A percentile compares a stretch with the other conserved stretches of the same genome.
Conservation (phyloP, 2,113 vertebrate species). For the Bungarus multicinctus region DNA sequence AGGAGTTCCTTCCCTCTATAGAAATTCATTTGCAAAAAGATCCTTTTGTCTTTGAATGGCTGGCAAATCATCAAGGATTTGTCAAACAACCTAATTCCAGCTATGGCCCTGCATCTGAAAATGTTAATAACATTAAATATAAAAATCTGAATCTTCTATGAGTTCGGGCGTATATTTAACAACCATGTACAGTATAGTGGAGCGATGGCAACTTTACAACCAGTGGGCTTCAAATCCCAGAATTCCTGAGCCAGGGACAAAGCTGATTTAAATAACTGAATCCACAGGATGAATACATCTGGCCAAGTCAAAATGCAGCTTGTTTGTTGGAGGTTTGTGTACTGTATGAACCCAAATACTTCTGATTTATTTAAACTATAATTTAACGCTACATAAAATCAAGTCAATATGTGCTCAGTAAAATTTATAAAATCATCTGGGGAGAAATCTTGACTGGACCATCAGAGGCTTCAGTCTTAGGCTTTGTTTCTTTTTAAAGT, state of each 20-base stretch:
- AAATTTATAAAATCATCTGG: neutral
- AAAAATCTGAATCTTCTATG: neutral
- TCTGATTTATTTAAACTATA: neutral
- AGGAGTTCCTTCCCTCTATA: neutral
- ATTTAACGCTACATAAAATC: neutral
- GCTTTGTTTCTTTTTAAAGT: neutral
- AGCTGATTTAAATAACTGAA: neutral
- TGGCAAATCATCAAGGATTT: neutral
- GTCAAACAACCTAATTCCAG: neutral
- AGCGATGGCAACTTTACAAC: neutral
- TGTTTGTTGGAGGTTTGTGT: neutral
- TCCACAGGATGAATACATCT: neutral
- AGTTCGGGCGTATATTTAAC: neutral
- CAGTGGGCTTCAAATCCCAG: neutral
- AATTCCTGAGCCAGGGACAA: neutral
- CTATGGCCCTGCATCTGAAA: neutral
- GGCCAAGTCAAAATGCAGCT: neutral
- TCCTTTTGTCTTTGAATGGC: neutral
- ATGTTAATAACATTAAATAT: neutral
- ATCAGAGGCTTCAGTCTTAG: neutral
- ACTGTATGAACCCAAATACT: neutral
- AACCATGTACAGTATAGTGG: neutral
- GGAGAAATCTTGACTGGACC: neutral
- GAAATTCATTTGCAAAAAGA: neutral
- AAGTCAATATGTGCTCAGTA: neutral